Evolutionary conservation across 2,797 vertebrate genomes (phyloP), one percentile per base, ranked within the genome.

Genomic region (Amphiprion clarkii): DNA sequence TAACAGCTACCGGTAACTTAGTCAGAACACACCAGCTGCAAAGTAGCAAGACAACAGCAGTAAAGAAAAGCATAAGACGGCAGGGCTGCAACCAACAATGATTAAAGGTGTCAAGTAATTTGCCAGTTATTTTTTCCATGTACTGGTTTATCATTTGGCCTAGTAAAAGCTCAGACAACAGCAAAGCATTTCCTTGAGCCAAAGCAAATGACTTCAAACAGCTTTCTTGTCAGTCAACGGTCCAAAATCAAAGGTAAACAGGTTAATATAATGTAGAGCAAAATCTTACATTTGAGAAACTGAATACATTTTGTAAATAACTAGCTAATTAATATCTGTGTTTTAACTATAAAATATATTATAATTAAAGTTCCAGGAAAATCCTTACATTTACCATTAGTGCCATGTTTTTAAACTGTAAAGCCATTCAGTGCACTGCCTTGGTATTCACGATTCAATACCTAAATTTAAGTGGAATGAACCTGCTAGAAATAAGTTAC

Each of bases 1-100:
- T 5, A 49, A 6, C 19, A 0, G 46, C 21, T 52, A n/a, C n/a
- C n/a, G n/a, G n/a, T n/a, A 40, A 56, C 64, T 75, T 71, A 76
- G 51, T 27, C 55, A 12, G 52, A 29, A 13, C 40, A 25, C 25
- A 56, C 19, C 17, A 61, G 49, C 65, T 69, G 49, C 51, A 25
- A 51, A 31, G 54, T 66, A 40, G 46, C 29, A 53, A 57, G 40
- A 27, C 68, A 23, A 67, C 44, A 54, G 21, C 6, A n/a, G 51
- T 0, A 3, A 8, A 71, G 9, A 42, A 52, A 57, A 13, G 27
- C 23, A 19, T 11, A 23, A 31, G 27, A 44, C 6, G 8, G 5
- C 8, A 46, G 0, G 1, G 8, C 31, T 21, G 13, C 17, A 67
- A 27, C 21, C 46, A 17, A 40, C n/a, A 53, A 8, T 3, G 6